Evolutionary conservation across 2,113 vertebrate genomes (phyloP).

Genomic region (Rostratula benghalensis): DNA sequence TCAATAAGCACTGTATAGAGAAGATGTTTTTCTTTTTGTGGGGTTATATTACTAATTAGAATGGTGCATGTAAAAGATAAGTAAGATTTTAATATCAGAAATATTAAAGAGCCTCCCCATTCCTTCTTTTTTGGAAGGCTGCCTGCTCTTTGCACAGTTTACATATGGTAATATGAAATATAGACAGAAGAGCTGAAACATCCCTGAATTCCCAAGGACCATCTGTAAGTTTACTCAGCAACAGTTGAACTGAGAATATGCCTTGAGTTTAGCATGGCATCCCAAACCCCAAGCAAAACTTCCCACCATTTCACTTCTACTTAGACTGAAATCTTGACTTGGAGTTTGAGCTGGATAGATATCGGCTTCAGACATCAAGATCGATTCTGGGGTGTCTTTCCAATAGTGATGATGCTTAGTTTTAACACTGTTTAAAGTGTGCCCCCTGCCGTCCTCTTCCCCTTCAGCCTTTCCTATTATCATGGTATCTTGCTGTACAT

Average conservation of each 20-base stretch:
- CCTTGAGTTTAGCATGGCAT: not conserved
- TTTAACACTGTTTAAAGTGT: not conserved
- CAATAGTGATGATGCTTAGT: not conserved
- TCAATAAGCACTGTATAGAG: not conserved
- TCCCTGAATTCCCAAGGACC: not conserved
- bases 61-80: not conserved
- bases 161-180: not conserved
- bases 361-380: not conserved
- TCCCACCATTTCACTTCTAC: not conserved
- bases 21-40: not conserved
- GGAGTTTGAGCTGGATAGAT: not conserved
- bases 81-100: not conserved
- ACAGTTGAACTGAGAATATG: not conserved
- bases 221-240: not conserved
- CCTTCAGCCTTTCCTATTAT: not conserved
- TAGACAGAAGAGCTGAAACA: not conserved
- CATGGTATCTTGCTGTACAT: not conserved
- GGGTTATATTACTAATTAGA: not conserved
- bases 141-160: not conserved
- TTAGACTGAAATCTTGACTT: not conserved
- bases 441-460: rapidly evolving
- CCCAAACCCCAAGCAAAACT: not conserved
- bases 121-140: not conserved
- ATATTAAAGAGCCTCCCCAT: not conserved
- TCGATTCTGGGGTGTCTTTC: not conserved